Evolutionary conservation across 92 coral and sea anemone species (phyloP), one percentile per base, ranked within the genome.

Genomic region (Porites rus): DNA sequence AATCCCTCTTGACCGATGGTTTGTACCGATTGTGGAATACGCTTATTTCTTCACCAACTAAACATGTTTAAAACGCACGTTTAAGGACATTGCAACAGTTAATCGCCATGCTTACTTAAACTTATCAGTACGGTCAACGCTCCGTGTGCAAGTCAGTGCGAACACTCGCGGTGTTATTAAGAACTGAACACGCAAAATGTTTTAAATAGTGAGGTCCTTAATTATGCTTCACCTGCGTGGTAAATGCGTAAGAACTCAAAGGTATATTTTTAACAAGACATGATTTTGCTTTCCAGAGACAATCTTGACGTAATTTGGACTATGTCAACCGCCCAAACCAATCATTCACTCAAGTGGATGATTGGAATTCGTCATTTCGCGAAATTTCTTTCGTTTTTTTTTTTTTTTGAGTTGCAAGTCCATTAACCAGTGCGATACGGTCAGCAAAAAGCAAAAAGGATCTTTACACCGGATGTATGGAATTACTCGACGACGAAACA

Each of bases 401-500:
- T 28, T 73, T 46, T 72, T 72, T 21, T 82, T 20, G 46, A 65
- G 18, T 14, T 8, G 20, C 50, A 56, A 76, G 1, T 25, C 25
- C 50, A 22, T 11, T 10, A 21, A 16, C n/a, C 51, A 52, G 18
- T 38, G 46, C 6, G 5, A 38, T 38, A 38, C 5, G 0, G 46
- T 4, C 46, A 38, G 65, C 17, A 18, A 8, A n/a, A 69, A 68
- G 61, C 61, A 68, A 68, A 7, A 22, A 18, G n/a, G 20, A 8
- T 74, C 16, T 81, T 67, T 67, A 13, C 4, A 54, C 66, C 69
- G 85, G 76, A 80, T 69, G 77, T 81, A 81, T 58, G 77, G 78
- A 17, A 64, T 81, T 56, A 71, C 69, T 17, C 18, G 13, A 58
- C 11, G 52, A 9, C 18, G 77, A 71, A 54, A 72, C 87, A 83